Base-by-base conservation (phyloP, 2,888 invertebrate genomes). In the Dysmachus trigonus region DNA sequence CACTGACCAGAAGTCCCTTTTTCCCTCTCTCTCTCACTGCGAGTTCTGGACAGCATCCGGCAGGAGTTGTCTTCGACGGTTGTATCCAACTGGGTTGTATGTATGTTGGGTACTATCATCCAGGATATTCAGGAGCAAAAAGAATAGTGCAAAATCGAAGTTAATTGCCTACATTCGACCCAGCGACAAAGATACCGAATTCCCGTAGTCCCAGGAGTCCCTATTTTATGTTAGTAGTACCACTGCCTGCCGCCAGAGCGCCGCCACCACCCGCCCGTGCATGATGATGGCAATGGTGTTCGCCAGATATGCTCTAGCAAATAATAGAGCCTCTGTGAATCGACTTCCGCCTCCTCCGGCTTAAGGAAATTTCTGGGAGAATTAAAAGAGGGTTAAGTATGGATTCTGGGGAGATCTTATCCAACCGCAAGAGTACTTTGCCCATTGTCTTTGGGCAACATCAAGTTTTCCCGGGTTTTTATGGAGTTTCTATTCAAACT, bases 401-500 rank as follows among this genome's bases (percentile, higher is more conserved):
- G 33, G 53, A 33, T 81, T 33, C 47, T 31, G n/a, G 18, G 31
- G 10, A 62, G 53, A 81, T 81, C 31, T 81, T 53, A 81, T 81
- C 62, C n/a, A n/a, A 5, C 53, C 33, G n/a, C 73, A 33, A 62
- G 27, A 22, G 15, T 18, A 31, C 33, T 81, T 31, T 53, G 7
- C n/a, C 53, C 53, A 81, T 81, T 81, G 53, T 81, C 81, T 81
- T 81, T 18, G 30, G 51, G 22, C n/a, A 81, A 62, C 53, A 51
- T 81, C 53, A 53, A 81, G 31, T 62, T 53, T 47, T 53, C 73
- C 33, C 27, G 6, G 18, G 47, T 30, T 81, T 62, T 33, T 51
- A 62, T 47, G 51, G 18, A 81, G 33, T 81, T 31, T 81, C 73
- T 73, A 73, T 41, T 77, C 47, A 77, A 38, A 62, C 62, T 62